A percentile compares a stretch with the other conserved stretches of the same genome.
phyloP scores from a whole-genome alignment of 2,797 vertebrate genomes.

The Adelosebastes latens region DNA sequence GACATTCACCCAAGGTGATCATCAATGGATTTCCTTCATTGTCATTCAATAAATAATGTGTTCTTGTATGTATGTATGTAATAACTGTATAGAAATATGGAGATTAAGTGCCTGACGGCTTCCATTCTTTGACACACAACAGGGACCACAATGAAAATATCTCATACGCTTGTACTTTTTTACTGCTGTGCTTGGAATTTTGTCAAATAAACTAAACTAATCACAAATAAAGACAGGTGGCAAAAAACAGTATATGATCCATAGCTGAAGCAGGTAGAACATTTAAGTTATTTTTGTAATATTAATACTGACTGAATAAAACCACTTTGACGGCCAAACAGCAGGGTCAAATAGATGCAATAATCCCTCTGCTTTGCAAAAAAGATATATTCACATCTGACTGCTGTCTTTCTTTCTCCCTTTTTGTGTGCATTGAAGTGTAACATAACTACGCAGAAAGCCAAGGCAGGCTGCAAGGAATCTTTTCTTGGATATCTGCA shows the following conservation, averaged over 20 bases:
- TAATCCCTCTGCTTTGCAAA: background rate
- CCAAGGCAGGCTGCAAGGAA: conserved; percentile 6
- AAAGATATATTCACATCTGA: conserved; percentile 3
- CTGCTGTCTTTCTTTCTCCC: background rate
- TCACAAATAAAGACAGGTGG: background rate
- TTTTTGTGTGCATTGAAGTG: conserved; percentile 10
- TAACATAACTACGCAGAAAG: conserved; percentile 23
- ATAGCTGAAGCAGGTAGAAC: background rate
- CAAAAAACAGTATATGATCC: background rate
- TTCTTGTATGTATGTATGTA: background rate
- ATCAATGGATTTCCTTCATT: background rate
- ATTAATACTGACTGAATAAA: background rate
- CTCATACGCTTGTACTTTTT: too few species aligned
- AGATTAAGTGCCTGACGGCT: background rate
- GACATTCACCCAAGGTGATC: background rate
- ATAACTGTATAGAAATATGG: background rate
- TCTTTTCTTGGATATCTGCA: conserved; percentile 44
- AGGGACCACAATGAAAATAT: too few species aligned
- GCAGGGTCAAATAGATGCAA: background rate
- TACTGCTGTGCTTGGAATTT: too few species aligned
- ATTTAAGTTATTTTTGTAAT: background rate
- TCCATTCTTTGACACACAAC: background rate
- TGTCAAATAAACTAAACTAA: too few species aligned
- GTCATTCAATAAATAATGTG: conserved; percentile 1
- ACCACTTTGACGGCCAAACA: background rate